These are phyloP conservation scores for Panthera tigris DNA, from an alignment of 2,113 vertebrate species.

Conservation along the genomic window DNA sequence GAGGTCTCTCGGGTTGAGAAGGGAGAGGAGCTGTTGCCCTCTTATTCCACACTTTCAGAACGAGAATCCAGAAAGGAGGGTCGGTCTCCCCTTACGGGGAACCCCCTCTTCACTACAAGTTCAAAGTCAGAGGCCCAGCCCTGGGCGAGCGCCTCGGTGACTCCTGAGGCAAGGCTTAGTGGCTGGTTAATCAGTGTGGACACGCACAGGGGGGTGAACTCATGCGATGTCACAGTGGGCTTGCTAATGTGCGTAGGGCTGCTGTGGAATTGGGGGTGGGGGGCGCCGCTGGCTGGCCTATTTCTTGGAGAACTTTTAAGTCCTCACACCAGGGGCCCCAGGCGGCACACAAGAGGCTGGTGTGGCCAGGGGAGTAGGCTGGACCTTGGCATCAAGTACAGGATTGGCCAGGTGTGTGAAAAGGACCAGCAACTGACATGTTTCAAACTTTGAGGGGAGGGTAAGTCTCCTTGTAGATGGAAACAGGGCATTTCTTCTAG, in stretches of 20 bases:
- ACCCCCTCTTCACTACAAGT: not conserved
- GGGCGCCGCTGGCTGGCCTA: not conserved
- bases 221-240: too few species aligned
- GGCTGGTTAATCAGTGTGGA: slow-evolving; percentile 1
- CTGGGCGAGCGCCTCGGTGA: not conserved
- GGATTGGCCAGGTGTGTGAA: not conserved
- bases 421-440: not conserved
- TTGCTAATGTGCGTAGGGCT: too few species aligned
- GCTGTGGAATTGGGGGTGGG: not conserved
- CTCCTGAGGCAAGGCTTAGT: not conserved
- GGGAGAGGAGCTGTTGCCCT: not conserved
- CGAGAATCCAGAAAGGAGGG: not conserved
- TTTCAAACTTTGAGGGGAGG: not conserved
- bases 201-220: not conserved
- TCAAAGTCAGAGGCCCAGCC: not conserved
- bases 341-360: not conserved
- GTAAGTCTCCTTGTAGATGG: not conserved
- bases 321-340: not conserved
- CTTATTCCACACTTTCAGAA: not conserved
- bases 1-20: not conserved
- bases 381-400: not conserved
- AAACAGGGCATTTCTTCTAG: not conserved
- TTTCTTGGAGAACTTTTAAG: not conserved
- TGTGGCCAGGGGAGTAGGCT: not conserved
- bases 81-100: not conserved